phyloP scores from a whole-genome alignment of 2,888 invertebrate species.

The Pachycephus smyrnensis region DNA sequence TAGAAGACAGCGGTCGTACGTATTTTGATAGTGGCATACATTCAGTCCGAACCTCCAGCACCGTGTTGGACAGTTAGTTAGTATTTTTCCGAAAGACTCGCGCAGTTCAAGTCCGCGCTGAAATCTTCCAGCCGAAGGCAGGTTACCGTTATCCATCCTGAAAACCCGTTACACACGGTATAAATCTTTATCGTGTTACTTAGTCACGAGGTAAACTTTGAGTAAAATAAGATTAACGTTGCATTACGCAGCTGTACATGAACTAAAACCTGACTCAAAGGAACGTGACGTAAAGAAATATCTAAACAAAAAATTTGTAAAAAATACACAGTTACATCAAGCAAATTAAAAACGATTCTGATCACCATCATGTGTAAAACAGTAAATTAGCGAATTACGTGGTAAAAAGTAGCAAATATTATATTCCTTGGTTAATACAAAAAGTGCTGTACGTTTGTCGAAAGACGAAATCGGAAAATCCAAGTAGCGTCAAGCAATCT shows the following conservation, averaged over 20 bases:
- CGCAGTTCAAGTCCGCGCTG: not conserved
- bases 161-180: not conserved
- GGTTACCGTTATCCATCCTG: not conserved
- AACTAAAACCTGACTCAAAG: not conserved
- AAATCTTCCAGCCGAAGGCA: not conserved
- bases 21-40: conserved; percentile 18
- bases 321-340: not conserved
- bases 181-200: not conserved
- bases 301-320: not conserved
- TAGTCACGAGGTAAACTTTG: not conserved
- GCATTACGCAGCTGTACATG: not conserved
- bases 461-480: not conserved
- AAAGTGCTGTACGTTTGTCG: not conserved
- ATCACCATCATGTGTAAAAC: not conserved
- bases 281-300: not conserved
- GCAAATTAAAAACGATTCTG: not conserved
- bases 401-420: not conserved
- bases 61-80: conserved; percentile 7
- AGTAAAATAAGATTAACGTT: not conserved
- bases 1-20: not conserved
- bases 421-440: not conserved
- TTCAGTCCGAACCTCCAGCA: conserved; percentile 8
- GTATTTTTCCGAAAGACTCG: conserved; percentile 17
- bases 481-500: not conserved
- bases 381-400: not conserved